Percentiles rank a stretch among this genome's conserved stretches.
Evolutionary conservation across 1,140 invertebrate genomes (phyloP).

Genomic region (Philopotamus ludificatus): DNA sequence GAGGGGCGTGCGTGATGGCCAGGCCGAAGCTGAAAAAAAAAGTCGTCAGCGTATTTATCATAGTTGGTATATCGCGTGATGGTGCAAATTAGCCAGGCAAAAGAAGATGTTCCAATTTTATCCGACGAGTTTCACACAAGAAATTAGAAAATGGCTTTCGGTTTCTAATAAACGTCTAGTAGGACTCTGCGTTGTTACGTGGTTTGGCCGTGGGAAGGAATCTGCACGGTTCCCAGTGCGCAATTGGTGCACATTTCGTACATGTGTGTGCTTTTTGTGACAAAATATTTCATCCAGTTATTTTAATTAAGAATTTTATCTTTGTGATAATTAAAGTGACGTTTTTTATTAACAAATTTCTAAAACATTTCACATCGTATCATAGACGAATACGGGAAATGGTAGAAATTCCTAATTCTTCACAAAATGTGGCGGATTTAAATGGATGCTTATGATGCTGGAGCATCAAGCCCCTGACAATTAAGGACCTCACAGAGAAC

Average conservation of each 20-base stretch:
- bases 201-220: background rate
- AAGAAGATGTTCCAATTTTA: background rate
- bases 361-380: background rate
- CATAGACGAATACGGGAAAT: background rate
- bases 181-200: background rate
- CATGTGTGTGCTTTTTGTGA: background rate
- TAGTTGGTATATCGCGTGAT: background rate
- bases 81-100: background rate
- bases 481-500: too few relatives aligned
- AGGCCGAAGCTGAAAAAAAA: background rate
- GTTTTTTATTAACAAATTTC: background rate
- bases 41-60: too few relatives aligned
- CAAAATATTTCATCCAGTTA: background rate
- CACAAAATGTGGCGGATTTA: too few relatives aligned
- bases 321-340: background rate
- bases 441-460: too few relatives aligned
- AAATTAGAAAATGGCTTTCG: background rate
- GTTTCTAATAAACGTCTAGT: background rate
- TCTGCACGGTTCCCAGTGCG: background rate
- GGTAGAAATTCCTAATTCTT: too few relatives aligned
- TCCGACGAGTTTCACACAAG: background rate
- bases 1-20: background rate
- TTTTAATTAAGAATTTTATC: background rate
- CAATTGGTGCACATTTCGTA: background rate
- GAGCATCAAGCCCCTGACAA: too few relatives aligned